phyloP scores from a whole-genome alignment of 2,888 invertebrate genomes.

The Drosophila sordidula region DNA sequence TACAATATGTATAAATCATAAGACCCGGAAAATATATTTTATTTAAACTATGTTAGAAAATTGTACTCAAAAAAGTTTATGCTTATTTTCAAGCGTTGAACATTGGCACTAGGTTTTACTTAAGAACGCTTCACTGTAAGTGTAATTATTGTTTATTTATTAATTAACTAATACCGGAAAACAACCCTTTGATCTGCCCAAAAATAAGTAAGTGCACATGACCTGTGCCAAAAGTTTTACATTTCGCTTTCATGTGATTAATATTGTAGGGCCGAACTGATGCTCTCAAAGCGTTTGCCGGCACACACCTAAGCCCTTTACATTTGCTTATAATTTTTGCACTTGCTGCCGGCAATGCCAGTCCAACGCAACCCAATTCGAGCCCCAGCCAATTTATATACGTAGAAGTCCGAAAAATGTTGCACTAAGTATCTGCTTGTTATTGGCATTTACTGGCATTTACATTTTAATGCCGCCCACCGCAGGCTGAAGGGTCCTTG shows the following conservation, averaged over 20 bases:
- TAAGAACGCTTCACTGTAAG: too few relatives aligned
- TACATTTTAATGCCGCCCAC: slow-evolving; percentile 67
- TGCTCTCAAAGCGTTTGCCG: not conserved
- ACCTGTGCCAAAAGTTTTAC: not conserved
- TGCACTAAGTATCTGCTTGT: slow-evolving; percentile 59
- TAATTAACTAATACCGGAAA: slow-evolving; percentile 15
- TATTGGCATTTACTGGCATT: slow-evolving; percentile 67
- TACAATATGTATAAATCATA: too few relatives aligned
- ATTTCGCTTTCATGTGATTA: slow-evolving; percentile 20
- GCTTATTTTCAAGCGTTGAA: too few relatives aligned
- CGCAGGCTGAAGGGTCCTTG: slow-evolving; percentile 26
- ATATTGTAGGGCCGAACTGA: not conserved
- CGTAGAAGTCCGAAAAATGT: slow-evolving; percentile 43
- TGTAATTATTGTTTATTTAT: slow-evolving; percentile 3
- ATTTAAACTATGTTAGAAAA: too few relatives aligned
- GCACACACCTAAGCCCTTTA: slow-evolving; percentile 6
- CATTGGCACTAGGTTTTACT: too few relatives aligned
- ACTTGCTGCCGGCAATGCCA: slow-evolving; percentile 33
- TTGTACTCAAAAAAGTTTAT: too few relatives aligned
- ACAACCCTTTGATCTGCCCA: not conserved
- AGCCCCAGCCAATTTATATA: slow-evolving; percentile 7
- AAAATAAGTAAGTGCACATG: slow-evolving; percentile 12
- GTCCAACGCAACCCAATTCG: not conserved
- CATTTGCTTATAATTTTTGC: slow-evolving; percentile 19
- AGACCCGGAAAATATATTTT: too few relatives aligned